Base-by-base conservation (phyloP, 2,888 invertebrate species). In the Lissocephala sabroskyi region DNA sequence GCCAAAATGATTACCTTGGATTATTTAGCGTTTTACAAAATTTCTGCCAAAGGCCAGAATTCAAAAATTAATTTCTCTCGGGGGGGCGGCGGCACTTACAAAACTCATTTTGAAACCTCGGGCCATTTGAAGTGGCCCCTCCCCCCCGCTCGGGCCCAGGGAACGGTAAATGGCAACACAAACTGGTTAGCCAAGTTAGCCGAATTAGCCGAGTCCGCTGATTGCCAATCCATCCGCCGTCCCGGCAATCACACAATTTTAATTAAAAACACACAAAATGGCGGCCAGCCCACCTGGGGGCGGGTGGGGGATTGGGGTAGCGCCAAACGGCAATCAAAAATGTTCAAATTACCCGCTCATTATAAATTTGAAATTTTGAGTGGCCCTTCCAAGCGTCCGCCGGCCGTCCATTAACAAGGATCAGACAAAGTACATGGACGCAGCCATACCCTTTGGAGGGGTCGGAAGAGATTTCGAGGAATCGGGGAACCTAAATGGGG, bases 341-440 rank as follows among this genome's bases (percentile, higher is more conserved):
- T 68, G 62, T 65, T 53, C 56, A 73, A 78, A 68, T 66, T 71
- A 37, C 30, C 55, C 62, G 41, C 58, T 64, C 59, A 73, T 75
- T 73, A 78, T 63, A 62, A 55, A 66, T 54, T 71, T 58, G 75
- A 77, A n/a, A 59, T 62, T 77, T 65, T 59, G 55, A 61, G 62
- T 64, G 41, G 1, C 45, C 45, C 39, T 14, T 16, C 16, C 14
- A n/a, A n/a, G n/a, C n/a, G n/a, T n/a, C n/a, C n/a, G n/a, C n/a
- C n/a, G n/a, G n/a, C n/a, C n/a, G n/a, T n/a, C n/a, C n/a, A n/a
- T n/a, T n/a, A n/a, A n/a, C n/a, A n/a, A n/a, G n/a, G n/a, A n/a
- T n/a, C n/a, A n/a, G n/a, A n/a, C n/a, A n/a, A n/a, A n/a, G n/a
- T n/a, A n/a, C n/a, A n/a, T n/a, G n/a, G n/a, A n/a, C n/a, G n/a